Percentiles rank a stretch among this genome's conserved stretches.
Conservation (phyloP, 2,888 invertebrate species). For the Hemaris fuciformis region DNA sequence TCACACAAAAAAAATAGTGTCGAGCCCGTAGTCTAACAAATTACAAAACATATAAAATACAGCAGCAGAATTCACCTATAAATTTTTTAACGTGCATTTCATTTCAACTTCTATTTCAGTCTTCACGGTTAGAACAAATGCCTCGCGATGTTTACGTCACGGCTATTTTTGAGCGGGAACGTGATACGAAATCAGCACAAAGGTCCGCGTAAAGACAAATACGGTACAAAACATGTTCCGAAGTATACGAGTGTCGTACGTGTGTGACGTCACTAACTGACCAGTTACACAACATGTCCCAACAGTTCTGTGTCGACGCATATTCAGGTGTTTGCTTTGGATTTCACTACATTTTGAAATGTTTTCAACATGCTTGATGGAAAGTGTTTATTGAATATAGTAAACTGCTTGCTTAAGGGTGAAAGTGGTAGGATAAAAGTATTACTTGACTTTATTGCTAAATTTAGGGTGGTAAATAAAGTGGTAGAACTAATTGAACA, state of each 20-base stretch:
- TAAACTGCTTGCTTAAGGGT: no score
- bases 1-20: no score
- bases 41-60: no score
- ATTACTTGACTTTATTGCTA: no score
- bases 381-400: no score
- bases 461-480: no score
- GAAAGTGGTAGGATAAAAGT: no score
- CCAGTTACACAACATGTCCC: not conserved
- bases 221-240: not conserved
- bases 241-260: not conserved
- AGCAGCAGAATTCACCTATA: no score
- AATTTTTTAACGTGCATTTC: not conserved
- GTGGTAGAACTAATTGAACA: no score
- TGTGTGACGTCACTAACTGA: not conserved
- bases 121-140: not conserved
- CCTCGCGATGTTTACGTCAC: not conserved
- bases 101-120: not conserved
- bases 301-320: not conserved
- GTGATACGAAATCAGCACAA: constrained; percentile 8
- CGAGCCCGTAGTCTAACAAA: no score
- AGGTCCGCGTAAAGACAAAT: not conserved
- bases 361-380: not conserved
- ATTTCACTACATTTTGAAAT: not conserved
- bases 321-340: not conserved
- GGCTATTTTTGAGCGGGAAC: not conserved